Evolutionary conservation across 1,140 invertebrate genomes (phyloP).

Genomic region (Drosophila nikananu): DNA sequence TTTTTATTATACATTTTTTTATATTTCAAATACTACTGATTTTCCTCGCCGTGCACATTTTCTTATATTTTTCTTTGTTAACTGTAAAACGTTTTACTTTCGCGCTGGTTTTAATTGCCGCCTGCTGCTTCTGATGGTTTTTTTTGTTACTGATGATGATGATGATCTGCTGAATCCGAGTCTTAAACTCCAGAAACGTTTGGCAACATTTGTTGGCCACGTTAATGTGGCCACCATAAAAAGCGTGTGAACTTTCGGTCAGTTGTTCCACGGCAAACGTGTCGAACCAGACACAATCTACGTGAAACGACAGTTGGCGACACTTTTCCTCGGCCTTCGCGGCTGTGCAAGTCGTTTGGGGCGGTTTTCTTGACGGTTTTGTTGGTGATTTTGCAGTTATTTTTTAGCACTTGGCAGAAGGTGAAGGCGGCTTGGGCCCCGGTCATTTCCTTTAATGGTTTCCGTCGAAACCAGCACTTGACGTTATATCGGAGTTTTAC

Average conservation of each 20-base stretch:
- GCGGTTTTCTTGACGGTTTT: constrained; percentile 14
- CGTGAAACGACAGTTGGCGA: constrained; percentile 21
- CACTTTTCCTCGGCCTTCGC: constrained; percentile 49
- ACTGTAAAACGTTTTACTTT: constrained; percentile 68
- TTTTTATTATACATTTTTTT: no score
- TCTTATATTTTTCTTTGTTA: constrained; percentile 32
- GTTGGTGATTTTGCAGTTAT: constrained; percentile 15
- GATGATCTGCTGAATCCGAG: constrained; percentile 39
- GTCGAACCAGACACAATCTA: constrained; percentile 35
- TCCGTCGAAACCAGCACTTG: constrained; percentile 31
- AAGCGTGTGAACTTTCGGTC: constrained; percentile 62
- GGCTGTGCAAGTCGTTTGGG: constrained; percentile 16
- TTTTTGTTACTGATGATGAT: constrained; percentile 7
- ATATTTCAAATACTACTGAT: neutral
- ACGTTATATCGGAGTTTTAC: neutral
- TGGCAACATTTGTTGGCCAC: constrained; percentile 56
- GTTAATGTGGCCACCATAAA: constrained; percentile 58
- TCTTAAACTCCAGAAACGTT: constrained; percentile 29
- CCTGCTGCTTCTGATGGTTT: constrained; percentile 44
- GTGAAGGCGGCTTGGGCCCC: constrained; percentile 31
- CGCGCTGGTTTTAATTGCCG: constrained; percentile 70
- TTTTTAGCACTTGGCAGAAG: constrained; percentile 27
- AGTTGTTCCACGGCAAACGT: constrained; percentile 22
- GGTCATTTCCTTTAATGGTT: constrained; percentile 34
- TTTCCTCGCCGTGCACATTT: constrained; percentile 1